Base-by-base conservation (phyloP, 2,888 invertebrate species). In the Smittia aterrima region DNA sequence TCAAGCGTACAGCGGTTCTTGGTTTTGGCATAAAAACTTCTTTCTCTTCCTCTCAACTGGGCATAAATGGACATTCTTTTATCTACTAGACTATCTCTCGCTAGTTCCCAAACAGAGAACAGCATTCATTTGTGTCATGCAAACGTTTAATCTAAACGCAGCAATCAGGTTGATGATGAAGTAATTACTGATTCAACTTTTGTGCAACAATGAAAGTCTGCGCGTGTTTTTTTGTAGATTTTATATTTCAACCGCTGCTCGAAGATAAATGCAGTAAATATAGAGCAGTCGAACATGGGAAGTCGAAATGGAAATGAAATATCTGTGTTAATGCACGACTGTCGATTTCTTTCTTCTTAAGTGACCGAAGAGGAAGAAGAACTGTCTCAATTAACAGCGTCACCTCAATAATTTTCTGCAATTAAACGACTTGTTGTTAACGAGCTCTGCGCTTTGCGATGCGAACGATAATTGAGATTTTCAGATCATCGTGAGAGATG, bases 301-400 rank as follows among this genome's bases (percentile, higher is more conserved):
- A 64, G 16, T 11, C 25, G 64, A 4, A 64, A 3, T 64, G 24
- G 58, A 24, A 58, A 58, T 58, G 24, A 22, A 58, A 22, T 7
- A 64, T 27, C 22, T 64, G 64, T 64, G 64, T 27, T 64, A 64
- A 64, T 64, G 64, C n/a, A 13, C 11, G 64, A 25, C 3, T 64
- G 25, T 64, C 27, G 25, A 24, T 27, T 64, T 2, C 24, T n/a
- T 47, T 47, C 16, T n/a, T n/a, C n/a, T n/a, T n/a, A n/a, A n/a
- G n/a, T n/a, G n/a, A n/a, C n/a, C n/a, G n/a, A n/a, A n/a, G n/a
- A n/a, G n/a, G 38, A 38, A 38, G 38, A 38, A 38, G 53, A 16
- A 53, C 13, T 16, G 53, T 16, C 16, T 4, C 53, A 53, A 53
- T 53, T n/a, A 53, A 53, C 3, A 53, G 38, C 47, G 47, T 24